Conservation (phyloP, 2,888 invertebrate species). For the Apotomis turbidana region DNA sequence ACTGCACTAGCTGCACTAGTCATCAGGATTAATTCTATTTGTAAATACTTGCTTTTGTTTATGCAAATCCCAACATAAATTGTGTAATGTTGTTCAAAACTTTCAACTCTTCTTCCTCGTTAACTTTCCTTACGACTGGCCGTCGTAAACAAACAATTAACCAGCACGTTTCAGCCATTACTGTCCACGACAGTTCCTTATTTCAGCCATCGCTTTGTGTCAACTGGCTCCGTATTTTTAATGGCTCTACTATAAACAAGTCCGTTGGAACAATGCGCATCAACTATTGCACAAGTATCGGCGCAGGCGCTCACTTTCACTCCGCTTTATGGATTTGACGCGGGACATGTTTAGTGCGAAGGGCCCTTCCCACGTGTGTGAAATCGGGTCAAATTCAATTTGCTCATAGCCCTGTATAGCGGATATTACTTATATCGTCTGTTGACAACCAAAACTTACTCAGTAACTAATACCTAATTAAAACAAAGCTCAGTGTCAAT, state of each 20-base stretch:
- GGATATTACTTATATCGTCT: no score
- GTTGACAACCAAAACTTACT: no score
- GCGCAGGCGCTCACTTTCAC: conserved; percentile 25
- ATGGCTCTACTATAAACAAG: conserved; percentile 29
- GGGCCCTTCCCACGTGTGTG: background rate
- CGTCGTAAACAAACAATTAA: conserved; percentile 8
- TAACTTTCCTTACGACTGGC: conserved; percentile 8
- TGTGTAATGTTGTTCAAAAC: background rate
- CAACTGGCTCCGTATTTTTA: conserved; percentile 33
- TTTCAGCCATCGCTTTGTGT: conserved; percentile 13
- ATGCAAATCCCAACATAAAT: background rate
- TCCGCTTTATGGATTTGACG: conserved; percentile 28
- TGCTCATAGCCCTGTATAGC: background rate
- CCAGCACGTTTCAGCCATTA: conserved; percentile 29
- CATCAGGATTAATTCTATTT: background rate
- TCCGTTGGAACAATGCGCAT: conserved; percentile 52
- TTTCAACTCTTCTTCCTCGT: conserved; percentile 3
- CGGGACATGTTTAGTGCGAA: conserved; percentile 15
- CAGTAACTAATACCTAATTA: no score
- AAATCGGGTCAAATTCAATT: background rate
- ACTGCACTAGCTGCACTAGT: no score
- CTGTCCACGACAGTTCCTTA: conserved; percentile 15
- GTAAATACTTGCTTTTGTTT: background rate
- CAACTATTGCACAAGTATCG: conserved; percentile 39
- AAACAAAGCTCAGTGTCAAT: no score